Evolutionary conservation across 2,888 invertebrate species (phyloP).

Genomic region (Entomobrya proxima): DNA sequence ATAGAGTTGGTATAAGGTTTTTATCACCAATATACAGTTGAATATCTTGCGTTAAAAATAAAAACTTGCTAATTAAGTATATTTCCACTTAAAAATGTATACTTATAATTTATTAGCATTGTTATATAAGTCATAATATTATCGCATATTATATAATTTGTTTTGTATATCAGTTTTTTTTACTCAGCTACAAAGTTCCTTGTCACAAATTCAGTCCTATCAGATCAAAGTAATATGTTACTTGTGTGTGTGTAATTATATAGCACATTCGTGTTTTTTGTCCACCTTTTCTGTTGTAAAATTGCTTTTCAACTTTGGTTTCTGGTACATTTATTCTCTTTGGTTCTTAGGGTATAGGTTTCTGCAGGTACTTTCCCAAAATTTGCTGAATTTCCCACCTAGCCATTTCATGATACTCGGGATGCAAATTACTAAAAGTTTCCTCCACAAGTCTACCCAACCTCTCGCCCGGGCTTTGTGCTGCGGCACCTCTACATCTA

Average conservation of each 20-base stretch:
- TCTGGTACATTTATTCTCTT: conserved; percentile 21
- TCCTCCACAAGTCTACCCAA: conserved; percentile 69
- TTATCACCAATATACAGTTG: neutral
- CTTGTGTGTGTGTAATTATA: too few species aligned
- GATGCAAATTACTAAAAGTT: conserved; percentile 69
- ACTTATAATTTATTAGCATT: conserved; percentile 3
- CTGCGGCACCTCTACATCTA: conserved; percentile 31
- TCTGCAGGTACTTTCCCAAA: conserved; percentile 70
- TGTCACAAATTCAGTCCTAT: conserved; percentile 38
- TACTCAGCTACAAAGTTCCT: conserved; percentile 35
- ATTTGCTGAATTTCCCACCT: conserved; percentile 68
- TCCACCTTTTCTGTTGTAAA: neutral
- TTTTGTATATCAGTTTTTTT: conserved; percentile 37
- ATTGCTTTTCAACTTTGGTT: conserved; percentile 12
- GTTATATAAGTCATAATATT: neutral
- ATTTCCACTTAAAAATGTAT: conserved; percentile 22
- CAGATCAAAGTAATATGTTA: conserved; percentile 32
- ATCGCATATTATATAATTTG: too few species aligned
- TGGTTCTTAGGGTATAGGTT: conserved; percentile 64
- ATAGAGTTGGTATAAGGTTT: neutral
- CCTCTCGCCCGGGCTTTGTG: conserved; percentile 61
- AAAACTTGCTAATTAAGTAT: conserved; percentile 1
- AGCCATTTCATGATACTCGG: conserved; percentile 70
- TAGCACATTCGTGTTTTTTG: neutral
- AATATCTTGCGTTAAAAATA: conserved; percentile 15